Evolutionary conservation across 2,888 invertebrate species (phyloP), one percentile per base, ranked within the genome.

Genomic region (Caenorhabditis sp.): DNA sequence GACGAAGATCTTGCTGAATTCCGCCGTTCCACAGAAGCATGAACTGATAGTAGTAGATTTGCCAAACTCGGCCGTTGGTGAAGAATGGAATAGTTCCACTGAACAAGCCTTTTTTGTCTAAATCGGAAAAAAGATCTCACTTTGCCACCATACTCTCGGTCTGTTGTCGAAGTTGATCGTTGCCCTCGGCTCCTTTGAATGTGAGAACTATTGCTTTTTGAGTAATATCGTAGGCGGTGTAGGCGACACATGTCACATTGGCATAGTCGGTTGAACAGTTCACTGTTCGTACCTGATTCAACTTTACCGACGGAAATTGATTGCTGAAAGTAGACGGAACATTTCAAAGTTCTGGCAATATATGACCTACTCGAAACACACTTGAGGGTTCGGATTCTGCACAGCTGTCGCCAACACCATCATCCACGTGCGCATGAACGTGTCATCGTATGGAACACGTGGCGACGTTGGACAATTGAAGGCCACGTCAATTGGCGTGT

Each of bases 311-410:
- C 4, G 31, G 31, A 6, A 31, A 6, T 10, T 31, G 31, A 10
- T 31, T 31, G 10, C 31, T 31, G 10, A 4, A 31, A 10, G 31
- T 31, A 6, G 31, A 31, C 10, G 10, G 31, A 6, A 31, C 31
- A n/a, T n/a, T 31, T 31, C 31, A 31, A 31, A 31, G 10, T 6
- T 10, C 31, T 31, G 31, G 31, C 10, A 31, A 31, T 31, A 6
- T 31, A 31, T 31, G 10, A 61, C 69, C 61, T n/a, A 69, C 69
- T 65, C 58, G 62, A 69, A 69, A 23, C 69, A 69, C 10, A 65
- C 26, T 31, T 69, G 65, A n/a, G 69, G 69, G 27, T 69, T 65
- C 17, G 58, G 58, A 49, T 62, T 65, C 24, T 69, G 69, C 24
- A 62, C 62, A 0, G 69, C 69, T 17, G 69, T 62, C 10, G 64